These are phyloP conservation scores for Pituophis catenifer DNA, from an alignment of 2,113 vertebrate genomes.

Conservation along the genomic window DNA sequence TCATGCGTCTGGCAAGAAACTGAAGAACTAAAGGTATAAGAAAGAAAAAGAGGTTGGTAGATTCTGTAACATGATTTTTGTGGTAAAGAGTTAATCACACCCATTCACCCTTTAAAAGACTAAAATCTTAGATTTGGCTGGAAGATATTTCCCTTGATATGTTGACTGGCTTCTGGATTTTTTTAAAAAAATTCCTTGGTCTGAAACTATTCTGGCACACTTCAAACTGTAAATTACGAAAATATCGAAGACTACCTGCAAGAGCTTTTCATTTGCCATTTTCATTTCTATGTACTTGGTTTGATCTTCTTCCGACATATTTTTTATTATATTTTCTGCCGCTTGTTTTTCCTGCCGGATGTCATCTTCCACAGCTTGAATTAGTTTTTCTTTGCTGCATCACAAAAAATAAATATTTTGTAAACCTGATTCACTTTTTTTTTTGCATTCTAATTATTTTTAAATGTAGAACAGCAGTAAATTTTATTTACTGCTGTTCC, in stretches of 20 bases:
- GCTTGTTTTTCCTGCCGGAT: constrained; percentile 80
- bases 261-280: constrained; percentile 81
- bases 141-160: neutral
- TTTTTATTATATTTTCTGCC: constrained; percentile 85
- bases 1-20: neutral
- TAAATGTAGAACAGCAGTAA: neutral
- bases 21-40: neutral
- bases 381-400: constrained; percentile 87
- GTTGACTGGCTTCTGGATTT: neutral
- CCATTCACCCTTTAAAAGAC: neutral
- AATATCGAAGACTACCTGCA: constrained; percentile 75
- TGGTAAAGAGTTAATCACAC: neutral
- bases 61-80: neutral
- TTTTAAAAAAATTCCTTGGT: neutral
- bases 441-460: neutral
- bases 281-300: constrained; percentile 86
- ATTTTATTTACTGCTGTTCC: neutral
- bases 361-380: constrained; percentile 81
- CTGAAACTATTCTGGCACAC: neutral
- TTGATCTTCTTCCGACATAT: constrained; percentile 84
- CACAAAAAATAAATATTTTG: constrained; percentile 31
- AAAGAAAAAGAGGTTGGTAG: neutral
- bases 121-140: neutral
- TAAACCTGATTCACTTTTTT: neutral
- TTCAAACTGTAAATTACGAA: constrained; percentile 12